Base-by-base conservation (phyloP, 1,140 invertebrate species). In the Calliopsis andreniformis region DNA sequence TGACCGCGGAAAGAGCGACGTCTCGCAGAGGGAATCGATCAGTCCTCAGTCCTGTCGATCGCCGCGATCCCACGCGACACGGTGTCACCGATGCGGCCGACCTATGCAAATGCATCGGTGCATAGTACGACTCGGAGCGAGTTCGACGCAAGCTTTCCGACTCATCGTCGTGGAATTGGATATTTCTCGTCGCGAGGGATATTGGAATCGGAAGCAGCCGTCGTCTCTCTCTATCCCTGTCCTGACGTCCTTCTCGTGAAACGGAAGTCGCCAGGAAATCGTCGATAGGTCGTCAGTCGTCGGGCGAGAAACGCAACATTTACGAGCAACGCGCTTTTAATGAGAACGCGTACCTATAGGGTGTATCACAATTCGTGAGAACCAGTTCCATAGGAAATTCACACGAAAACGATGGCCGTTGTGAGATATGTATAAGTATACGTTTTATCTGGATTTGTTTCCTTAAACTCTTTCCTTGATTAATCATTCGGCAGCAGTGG, bases 201-300 rank as follows among this genome's bases (percentile, higher is more conserved):
- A 67, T 75, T 76, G 53, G 51, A 76, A 68, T 55, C 28, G 71
- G 63, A 75, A 67, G 20, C 25, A 25, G 30, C n/a, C 10, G 3
- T 1, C 39, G 6, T n/a, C 16, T 62, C 32, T 43, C 43, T 56
- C 30, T 6, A n/a, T 30, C 32, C 3, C 3, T 32, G 16, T 47
- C 18, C 7, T 20, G 7, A 63, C 35, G 20, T 64, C 25, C 63
- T 64, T 55, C 23, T 49, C 12, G 20, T 7, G 43, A 28, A 59
- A 67, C 56, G 73, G 67, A 70, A 76, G 35, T 20, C 14, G 53
- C 23, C 55, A 53, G 73, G 73, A 76, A 76, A 76, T 58, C 53
- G 53, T 42, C 20, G 72, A 76, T 61, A 76, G 35, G 20, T 58
- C 10, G 16, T 67, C 43, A 43, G 32, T 39, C 23, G 64, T 30